Evolutionary conservation across 2,888 invertebrate species (phyloP), one percentile per base, ranked within the genome.

Genomic region (Eilema depressum): DNA sequence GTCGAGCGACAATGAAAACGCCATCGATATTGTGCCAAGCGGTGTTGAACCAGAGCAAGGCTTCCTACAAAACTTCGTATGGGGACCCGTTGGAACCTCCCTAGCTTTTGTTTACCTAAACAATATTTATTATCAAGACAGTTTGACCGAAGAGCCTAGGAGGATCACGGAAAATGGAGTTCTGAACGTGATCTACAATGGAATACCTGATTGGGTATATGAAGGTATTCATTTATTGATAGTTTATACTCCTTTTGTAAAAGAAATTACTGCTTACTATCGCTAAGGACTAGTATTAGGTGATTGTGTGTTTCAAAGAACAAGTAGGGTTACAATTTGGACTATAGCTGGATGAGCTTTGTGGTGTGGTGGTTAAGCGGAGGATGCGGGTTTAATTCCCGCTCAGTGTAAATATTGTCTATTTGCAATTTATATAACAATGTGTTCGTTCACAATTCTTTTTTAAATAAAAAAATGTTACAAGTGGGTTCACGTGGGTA

Each of bases 201-300:
- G 98, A 37, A 96, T 98, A 14, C 98, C 98, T 41, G 99, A 99
- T 92, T 99, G 99, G 99, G 97, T 99, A 1, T 99, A 99, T 92
- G 99, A 99, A 96, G 98, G 98, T 98, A 63, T 87, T 14, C n/a
- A 11, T 20, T 62, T 53, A 11, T 30, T 63, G 0, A 26, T 26
- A 28, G 14, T 23, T 59, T 14, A 26, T 14, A 53, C 8, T 53
- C n/a, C 53, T n/a, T n/a, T 53, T 53, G 20, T n/a, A 14, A 17
- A 17, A 17, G 0, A 4, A 4, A 37, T 11, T n/a, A n/a, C n/a
- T n/a, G n/a, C n/a, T n/a, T n/a, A n/a, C n/a, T n/a, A n/a, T n/a
- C n/a, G n/a, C n/a, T n/a, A n/a, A n/a, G n/a, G n/a, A n/a, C n/a
- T n/a, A n/a, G n/a, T n/a, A n/a, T n/a, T n/a, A n/a, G n/a, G n/a